Percentiles rank a stretch among this genome's conserved stretches.
phyloP scores from a whole-genome alignment of 2,113 vertebrate species.

The Promerops cafer region DNA sequence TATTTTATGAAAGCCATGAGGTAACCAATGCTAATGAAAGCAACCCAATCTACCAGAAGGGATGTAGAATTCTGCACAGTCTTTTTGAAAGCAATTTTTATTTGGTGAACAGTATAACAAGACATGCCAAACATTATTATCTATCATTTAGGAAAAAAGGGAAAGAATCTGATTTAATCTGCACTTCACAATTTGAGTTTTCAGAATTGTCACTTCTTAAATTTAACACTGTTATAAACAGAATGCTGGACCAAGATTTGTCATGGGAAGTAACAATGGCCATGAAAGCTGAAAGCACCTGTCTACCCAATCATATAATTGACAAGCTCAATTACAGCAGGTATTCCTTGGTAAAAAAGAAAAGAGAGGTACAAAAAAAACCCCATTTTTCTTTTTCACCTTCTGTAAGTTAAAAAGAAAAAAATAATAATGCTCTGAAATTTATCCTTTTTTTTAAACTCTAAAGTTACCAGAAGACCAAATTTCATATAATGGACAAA shows the following conservation, averaged over 20 bases:
- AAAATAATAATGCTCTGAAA: not conserved
- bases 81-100: not conserved
- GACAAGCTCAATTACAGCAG: not conserved
- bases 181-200: not conserved
- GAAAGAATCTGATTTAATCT: not conserved
- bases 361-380: not conserved
- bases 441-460: not conserved
- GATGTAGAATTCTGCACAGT: not conserved
- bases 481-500: not conserved
- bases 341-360: not conserved
- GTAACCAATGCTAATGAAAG: not conserved
- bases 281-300: not conserved
- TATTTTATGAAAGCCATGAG: not conserved
- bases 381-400: fast-evolving
- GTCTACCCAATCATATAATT: not conserved
- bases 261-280: not conserved
- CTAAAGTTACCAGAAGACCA: not conserved
- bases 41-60: not conserved
- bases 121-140: not conserved
- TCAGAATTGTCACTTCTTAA: not conserved
- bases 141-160: too few species aligned
- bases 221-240: not conserved
- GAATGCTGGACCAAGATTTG: not conserved
- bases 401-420: not conserved
- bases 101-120: not conserved